A percentile compares a stretch with the other conserved stretches of the same genome.
Conservation (phyloP, 2,888 invertebrate genomes). For the Hemicrepidius hirtus region DNA sequence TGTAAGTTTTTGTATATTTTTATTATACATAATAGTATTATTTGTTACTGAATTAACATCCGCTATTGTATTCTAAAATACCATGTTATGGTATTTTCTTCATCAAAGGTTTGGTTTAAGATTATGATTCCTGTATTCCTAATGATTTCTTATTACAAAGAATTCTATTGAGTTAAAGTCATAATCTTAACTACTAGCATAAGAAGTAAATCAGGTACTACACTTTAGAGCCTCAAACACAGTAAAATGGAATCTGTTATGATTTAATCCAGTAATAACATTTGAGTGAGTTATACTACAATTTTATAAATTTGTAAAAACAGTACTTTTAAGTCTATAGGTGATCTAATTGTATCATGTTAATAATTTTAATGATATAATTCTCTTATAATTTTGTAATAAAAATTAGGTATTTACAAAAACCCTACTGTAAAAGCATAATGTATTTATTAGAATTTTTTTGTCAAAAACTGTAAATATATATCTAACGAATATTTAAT, state of each 20-base stretch:
- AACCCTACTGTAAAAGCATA: conserved; percentile 36
- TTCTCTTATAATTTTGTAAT: conserved; percentile 39
- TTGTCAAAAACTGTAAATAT: conserved; percentile 45
- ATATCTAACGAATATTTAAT: conserved; percentile 39
- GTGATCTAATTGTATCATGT: conserved; percentile 16
- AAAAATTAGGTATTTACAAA: conserved; percentile 18
- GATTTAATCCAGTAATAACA: too few relatives aligned
- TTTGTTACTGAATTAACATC: background rate
- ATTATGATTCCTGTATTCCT: too few relatives aligned
- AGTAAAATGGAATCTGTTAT: too few relatives aligned
- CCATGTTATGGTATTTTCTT: too few relatives aligned
- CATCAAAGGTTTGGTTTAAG: too few relatives aligned
- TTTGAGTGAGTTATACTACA: background rate
- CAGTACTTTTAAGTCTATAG: background rate
- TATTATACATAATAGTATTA: conserved; percentile 1
- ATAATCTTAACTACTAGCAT: too few relatives aligned
- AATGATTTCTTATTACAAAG: too few relatives aligned
- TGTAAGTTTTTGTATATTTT: background rate
- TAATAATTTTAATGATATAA: conserved; percentile 16
- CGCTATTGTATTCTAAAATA: background rate
- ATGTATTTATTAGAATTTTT: conserved; percentile 47
- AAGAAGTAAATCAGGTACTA: too few relatives aligned
- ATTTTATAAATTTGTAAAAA: conserved; percentile 22
- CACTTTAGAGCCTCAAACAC: too few relatives aligned
- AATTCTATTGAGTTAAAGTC: too few relatives aligned